These are phyloP conservation scores for Notolepis coatsorum DNA, from an alignment of 2,797 vertebrate genomes.

Conservation along the genomic window DNA sequence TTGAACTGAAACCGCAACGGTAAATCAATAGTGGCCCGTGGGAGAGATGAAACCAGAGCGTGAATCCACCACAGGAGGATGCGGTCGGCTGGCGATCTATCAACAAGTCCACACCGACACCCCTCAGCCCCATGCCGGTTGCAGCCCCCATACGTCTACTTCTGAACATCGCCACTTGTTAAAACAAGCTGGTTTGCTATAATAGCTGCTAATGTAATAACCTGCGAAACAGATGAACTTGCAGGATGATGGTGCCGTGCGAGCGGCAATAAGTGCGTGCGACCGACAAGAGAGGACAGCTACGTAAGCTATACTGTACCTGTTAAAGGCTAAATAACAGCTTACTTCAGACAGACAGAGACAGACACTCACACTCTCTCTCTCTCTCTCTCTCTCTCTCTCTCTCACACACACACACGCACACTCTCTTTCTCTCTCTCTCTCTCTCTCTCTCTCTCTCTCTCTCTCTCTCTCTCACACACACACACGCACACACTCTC, in stretches of 20 bases:
- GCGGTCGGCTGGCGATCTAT: slow-evolving; percentile 55
- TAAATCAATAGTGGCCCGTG: slow-evolving; percentile 60
- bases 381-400: too few species aligned
- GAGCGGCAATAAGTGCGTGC: too few species aligned
- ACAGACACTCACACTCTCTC: too few species aligned
- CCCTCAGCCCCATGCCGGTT: slow-evolving; percentile 2
- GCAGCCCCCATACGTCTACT: slow-evolving; percentile 1
- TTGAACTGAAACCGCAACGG: slow-evolving; percentile 60
- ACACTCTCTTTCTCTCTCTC: too few species aligned
- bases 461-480: too few species aligned
- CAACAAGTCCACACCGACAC: slow-evolving; percentile 62
- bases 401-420: too few species aligned
- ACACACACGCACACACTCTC: too few species aligned
- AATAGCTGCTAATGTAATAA: not conserved
- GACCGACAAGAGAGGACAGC: slow-evolving; percentile 18
- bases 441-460: too few species aligned
- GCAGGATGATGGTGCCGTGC: not conserved
- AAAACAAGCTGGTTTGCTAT: not conserved
- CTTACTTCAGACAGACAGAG: too few species aligned
- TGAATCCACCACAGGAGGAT: slow-evolving; percentile 46
- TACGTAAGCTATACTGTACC: slow-evolving; percentile 30
- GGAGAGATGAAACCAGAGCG: slow-evolving; percentile 51
- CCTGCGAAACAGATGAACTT: slow-evolving; percentile 9
- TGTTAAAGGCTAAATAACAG: too few species aligned
- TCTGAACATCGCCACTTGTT: not conserved